A percentile compares a stretch with the other conserved stretches of the same genome.
These are phyloP conservation scores for Argopecten irradians DNA, from an alignment of 1,140 invertebrate genomes.

Conservation along the genomic window DNA sequence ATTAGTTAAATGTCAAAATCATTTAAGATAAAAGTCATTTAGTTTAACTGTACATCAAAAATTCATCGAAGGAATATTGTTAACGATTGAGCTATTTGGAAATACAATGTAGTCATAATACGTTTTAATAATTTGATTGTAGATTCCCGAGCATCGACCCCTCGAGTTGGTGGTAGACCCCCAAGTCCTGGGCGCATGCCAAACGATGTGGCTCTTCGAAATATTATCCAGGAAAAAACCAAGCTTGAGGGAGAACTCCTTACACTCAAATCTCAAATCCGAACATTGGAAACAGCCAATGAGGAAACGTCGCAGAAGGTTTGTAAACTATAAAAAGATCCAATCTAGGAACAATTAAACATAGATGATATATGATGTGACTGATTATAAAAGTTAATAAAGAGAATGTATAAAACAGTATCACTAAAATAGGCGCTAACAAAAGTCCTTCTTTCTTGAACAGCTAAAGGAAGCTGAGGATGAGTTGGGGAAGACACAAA, in stretches of 20 bases:
- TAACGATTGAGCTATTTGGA: too few species aligned
- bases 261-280: conserved; percentile 57
- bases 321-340: too few species aligned
- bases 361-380: too few species aligned
- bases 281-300: conserved; percentile 63
- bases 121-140: conserved; percentile 23
- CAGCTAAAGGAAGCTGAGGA: conserved; percentile 58
- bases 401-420: too few species aligned
- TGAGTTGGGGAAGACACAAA: conserved; percentile 59
- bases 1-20: too few species aligned
- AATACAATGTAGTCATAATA: too few species aligned
- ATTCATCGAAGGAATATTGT: too few species aligned
- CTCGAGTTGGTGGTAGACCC: conserved; percentile 47
- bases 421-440: too few species aligned
- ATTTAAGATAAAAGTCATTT: too few species aligned
- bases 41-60: too few species aligned
- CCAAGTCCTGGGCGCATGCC: conserved; percentile 60
- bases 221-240: conserved; percentile 72
- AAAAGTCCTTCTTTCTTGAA: conserved; percentile 18
- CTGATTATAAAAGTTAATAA: too few species aligned
- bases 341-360: too few species aligned
- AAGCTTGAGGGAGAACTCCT: conserved; percentile 71
- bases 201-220: conserved; percentile 67
- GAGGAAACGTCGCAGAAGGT: conserved; percentile 61
- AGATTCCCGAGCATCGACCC: conserved; percentile 48